These are phyloP conservation scores for Phthorimaea operculella DNA, from an alignment of 1,140 invertebrate genomes.

Conservation along the genomic window DNA sequence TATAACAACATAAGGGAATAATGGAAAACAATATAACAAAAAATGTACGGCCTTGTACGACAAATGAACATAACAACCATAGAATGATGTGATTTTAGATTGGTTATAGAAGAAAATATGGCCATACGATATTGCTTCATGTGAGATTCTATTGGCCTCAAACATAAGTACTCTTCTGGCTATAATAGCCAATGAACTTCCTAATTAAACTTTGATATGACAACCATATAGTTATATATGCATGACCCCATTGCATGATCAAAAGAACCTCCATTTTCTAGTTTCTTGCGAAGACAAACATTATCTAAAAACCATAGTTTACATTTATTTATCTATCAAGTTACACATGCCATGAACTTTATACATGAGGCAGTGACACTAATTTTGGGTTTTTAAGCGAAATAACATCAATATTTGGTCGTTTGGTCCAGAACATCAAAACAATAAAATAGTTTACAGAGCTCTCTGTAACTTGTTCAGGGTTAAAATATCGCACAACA, in stretches of 20 bases:
- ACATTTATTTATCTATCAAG: constrained; percentile 2
- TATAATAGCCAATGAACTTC: too few species aligned
- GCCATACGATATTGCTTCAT: neutral
- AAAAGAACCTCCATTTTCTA: neutral
- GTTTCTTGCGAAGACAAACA: neutral
- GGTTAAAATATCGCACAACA: constrained; percentile 17
- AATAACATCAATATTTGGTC: neutral
- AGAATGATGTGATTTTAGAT: neutral
- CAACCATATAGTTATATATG: too few species aligned
- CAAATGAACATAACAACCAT: constrained; percentile 1
- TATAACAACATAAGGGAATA: constrained; percentile 39
- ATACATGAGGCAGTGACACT: constrained; percentile 2
- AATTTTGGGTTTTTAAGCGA: neutral
- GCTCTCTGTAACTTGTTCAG: neutral
- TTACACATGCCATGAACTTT: neutral
- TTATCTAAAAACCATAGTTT: neutral
- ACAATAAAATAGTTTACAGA: constrained; percentile 4
- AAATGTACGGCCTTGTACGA: constrained; percentile 7
- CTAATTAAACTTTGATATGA: too few species aligned
- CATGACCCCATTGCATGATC: neutral
- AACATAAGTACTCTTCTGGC: too few species aligned
- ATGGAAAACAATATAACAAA: constrained; percentile 45
- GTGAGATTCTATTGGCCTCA: too few species aligned
- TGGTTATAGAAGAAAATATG: neutral
- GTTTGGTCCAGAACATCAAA: constrained; percentile 38